Percentiles rank a stretch among this genome's conserved stretches.
Evolutionary conservation across 2,888 invertebrate genomes (phyloP).

Genomic region (Ferrisia virgata): DNA sequence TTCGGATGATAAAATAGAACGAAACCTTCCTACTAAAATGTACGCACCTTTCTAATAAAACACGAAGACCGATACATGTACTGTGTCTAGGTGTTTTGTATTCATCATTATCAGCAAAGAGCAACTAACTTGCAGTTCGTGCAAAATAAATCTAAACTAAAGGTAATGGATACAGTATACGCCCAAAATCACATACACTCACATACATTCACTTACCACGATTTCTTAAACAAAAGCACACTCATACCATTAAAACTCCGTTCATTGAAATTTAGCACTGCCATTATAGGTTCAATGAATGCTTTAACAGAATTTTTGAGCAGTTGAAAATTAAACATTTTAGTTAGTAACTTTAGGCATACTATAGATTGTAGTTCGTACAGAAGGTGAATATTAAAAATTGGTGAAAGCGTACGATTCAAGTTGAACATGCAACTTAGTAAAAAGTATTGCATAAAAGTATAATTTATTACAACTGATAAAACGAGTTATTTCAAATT

Average conservation of each 20-base stretch:
- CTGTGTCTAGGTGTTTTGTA: too few relatives aligned
- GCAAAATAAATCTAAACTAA: neutral
- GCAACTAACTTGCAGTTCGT: neutral
- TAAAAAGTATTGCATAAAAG: conserved; percentile 2
- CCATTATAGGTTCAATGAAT: neutral
- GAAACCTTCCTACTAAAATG: too few relatives aligned
- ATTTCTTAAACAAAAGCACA: too few relatives aligned
- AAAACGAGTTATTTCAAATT: conserved; percentile 14
- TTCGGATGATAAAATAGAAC: too few relatives aligned
- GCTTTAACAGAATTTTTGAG: too few relatives aligned
- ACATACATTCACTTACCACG: neutral
- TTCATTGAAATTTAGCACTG: neutral
- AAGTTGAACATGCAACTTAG: neutral
- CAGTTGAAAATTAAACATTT: too few relatives aligned
- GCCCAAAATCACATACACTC: too few relatives aligned
- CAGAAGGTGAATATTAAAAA: neutral
- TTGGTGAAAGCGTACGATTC: neutral
- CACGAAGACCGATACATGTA: neutral
- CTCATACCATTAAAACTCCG: neutral
- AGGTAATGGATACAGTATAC: too few relatives aligned
- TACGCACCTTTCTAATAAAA: neutral
- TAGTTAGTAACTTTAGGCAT: neutral
- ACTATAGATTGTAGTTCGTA: neutral
- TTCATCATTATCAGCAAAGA: neutral
- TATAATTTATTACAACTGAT: neutral